A percentile compares a stretch with the other conserved stretches of the same genome.
Conservation (phyloP, 2,888 invertebrate genomes). For the Oegoconia quadripuncta region DNA sequence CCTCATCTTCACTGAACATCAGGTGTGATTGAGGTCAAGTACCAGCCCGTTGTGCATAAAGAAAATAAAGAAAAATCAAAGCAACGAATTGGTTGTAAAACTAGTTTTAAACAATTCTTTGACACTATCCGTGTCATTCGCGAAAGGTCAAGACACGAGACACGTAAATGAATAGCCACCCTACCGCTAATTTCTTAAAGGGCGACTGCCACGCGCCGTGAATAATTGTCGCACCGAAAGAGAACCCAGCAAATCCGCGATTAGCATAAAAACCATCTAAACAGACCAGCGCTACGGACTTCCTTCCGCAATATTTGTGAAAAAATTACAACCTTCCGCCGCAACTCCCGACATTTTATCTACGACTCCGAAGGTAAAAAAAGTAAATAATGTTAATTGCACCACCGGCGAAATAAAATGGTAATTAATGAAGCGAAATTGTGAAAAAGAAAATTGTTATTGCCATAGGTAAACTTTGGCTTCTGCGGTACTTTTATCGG, state of each 20-base stretch:
- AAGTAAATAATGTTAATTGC: slow-evolving; percentile 70
- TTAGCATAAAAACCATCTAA: slow-evolving; percentile 78
- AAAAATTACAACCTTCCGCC: slow-evolving; percentile 74
- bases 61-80: no score
- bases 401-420: slow-evolving; percentile 56
- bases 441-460: slow-evolving; percentile 53
- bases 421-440: slow-evolving; percentile 62
- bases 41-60: no score
- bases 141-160: no score
- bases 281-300: slow-evolving; percentile 67
- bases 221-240: slow-evolving; percentile 71
- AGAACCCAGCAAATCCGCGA: slow-evolving; percentile 70
- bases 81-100: no score
- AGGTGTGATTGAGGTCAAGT: no score
- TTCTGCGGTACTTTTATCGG: slow-evolving; percentile 11
- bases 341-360: slow-evolving; percentile 67
- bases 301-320: slow-evolving; percentile 77
- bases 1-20: no score
- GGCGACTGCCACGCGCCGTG: slow-evolving; percentile 49
- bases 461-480: slow-evolving; percentile 31
- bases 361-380: no score
- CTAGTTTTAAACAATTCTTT: no score
- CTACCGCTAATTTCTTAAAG: slow-evolving; percentile 55
- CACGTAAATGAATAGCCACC: neutral
- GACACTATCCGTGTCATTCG: no score